A percentile compares a stretch with the other conserved stretches of the same genome.
phyloP scores from a whole-genome alignment of 1,140 invertebrate genomes.

The Trigoniulus corallinus region DNA sequence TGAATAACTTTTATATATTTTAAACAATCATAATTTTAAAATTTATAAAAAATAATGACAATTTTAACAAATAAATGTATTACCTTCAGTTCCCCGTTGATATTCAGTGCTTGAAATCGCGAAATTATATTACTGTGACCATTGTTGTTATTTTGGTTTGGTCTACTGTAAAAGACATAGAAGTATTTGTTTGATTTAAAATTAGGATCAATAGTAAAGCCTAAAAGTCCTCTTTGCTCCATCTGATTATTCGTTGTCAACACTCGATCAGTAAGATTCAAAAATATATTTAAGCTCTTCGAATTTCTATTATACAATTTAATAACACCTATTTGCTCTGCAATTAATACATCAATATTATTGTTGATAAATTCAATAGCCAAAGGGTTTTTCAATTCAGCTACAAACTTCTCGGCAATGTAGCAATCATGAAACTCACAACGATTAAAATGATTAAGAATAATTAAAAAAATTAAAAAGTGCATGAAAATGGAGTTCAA shows the following conservation, averaged over 20 bases:
- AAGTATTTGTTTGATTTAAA: neutral
- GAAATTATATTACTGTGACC: conserved; percentile 3
- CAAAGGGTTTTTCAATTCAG: neutral
- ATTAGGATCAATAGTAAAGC: conserved; percentile 5
- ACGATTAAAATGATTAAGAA: no score
- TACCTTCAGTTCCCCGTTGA: no score
- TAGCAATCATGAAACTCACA: no score
- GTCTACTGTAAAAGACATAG: conserved; percentile 5
- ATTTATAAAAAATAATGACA: no score
- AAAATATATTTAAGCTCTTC: neutral
- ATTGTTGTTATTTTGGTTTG: no score
- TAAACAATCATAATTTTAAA: no score
- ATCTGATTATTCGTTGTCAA: neutral
- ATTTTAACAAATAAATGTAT: no score
- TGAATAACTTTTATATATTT: no score
- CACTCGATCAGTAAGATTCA: neutral
- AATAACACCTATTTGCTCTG: neutral
- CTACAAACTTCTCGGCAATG: no score
- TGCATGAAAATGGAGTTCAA: no score
- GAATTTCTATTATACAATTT: neutral
- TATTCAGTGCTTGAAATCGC: neutral
- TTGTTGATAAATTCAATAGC: neutral
- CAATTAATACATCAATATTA: neutral
- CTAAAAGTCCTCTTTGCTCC: conserved; percentile 6
- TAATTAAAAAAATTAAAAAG: no score